Evolutionary conservation across 2,888 invertebrate genomes (phyloP).

Genomic region (Agrenia bidenticulata): DNA sequence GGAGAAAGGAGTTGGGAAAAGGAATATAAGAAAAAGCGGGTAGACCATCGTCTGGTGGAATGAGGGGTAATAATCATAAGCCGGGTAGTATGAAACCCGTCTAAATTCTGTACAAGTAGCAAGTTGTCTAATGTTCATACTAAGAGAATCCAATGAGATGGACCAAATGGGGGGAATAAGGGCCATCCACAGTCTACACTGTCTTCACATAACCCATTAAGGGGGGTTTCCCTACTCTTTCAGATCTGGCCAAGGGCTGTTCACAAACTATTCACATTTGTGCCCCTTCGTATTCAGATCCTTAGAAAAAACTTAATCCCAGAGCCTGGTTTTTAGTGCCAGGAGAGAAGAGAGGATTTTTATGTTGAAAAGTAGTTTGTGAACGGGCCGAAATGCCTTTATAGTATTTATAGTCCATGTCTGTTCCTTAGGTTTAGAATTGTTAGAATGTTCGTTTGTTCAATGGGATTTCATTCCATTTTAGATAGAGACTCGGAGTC

Average conservation of each 20-base stretch:
- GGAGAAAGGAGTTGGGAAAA: neutral
- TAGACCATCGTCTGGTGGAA: constrained; percentile 10
- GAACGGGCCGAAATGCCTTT: too few relatives aligned
- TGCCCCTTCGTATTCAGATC: too few relatives aligned
- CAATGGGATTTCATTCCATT: constrained; percentile 9
- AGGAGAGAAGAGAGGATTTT: too few relatives aligned
- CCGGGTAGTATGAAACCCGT: constrained; percentile 8
- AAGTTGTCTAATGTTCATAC: constrained; percentile 11
- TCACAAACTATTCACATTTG: too few relatives aligned
- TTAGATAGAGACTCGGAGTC: constrained; percentile 7
- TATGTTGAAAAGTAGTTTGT: too few relatives aligned
- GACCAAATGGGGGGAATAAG: constrained; percentile 2
- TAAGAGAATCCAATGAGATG: constrained; percentile 21
- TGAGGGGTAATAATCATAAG: constrained; percentile 19
- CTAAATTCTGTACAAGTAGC: constrained; percentile 18
- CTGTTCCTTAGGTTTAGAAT: too few relatives aligned
- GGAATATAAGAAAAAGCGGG: neutral
- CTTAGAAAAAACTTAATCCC: too few relatives aligned
- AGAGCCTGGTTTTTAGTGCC: too few relatives aligned
- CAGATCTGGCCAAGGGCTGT: too few relatives aligned
- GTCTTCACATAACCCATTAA: too few relatives aligned
- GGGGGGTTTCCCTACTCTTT: neutral
- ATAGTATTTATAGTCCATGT: too few relatives aligned
- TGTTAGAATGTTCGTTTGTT: constrained; percentile 13
- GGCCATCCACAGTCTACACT: neutral